Conservation (phyloP, 1,140 invertebrate species). For the Drosophila bifasciata region DNA sequence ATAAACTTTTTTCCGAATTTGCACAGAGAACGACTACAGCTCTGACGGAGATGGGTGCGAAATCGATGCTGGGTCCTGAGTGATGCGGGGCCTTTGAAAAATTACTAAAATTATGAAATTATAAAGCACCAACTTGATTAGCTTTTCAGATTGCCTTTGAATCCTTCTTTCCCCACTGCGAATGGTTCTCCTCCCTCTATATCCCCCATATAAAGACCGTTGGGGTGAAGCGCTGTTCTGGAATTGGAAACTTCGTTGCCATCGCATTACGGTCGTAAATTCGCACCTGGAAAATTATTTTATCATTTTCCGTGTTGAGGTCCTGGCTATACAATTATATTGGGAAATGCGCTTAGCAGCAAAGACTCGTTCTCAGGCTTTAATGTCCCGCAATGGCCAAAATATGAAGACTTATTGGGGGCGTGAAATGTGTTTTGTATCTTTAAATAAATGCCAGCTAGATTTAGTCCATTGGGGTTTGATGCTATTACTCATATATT, state of each 20-base stretch:
- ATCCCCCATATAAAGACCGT: too few species aligned
- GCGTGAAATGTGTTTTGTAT: too few species aligned
- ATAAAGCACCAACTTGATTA: conserved; percentile 69
- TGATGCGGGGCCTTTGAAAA: conserved; percentile 26
- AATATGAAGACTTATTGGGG: background rate
- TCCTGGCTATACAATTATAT: conserved; percentile 62
- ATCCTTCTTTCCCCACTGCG: conserved; percentile 27
- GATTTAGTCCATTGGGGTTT: conserved; percentile 34
- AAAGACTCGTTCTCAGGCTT: conserved; percentile 13
- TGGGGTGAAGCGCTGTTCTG: background rate
- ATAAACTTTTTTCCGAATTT: conserved; percentile 11
- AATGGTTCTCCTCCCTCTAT: background rate
- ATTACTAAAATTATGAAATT: conserved; percentile 73
- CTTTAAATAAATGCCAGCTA: conserved; percentile 27
- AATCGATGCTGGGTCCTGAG: conserved; percentile 21
- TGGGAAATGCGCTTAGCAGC: conserved; percentile 42
- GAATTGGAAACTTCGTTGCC: conserved; percentile 41
- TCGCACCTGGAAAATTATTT: conserved; percentile 63
- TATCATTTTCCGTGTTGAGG: conserved; percentile 28
- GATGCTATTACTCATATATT: background rate
- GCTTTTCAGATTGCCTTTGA: conserved; percentile 58
- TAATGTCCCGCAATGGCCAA: conserved; percentile 19
- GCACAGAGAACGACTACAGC: conserved; percentile 8
- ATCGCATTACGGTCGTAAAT: conserved; percentile 70
- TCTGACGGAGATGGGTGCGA: background rate